Evolutionary conservation across 2,797 vertebrate genomes (phyloP), one percentile per base, ranked within the genome.

Genomic region (Lophius americanus): DNA sequence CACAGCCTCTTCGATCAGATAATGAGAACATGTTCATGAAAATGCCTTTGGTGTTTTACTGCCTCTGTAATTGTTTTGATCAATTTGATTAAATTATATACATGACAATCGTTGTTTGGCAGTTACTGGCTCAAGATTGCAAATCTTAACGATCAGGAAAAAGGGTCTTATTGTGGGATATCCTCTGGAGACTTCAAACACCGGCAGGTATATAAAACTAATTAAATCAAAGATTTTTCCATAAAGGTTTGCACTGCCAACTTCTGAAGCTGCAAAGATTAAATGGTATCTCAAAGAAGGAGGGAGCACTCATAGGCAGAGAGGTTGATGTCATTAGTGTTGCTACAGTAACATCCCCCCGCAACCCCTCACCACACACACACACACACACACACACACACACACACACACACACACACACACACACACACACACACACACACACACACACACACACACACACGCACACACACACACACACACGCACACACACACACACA

Each of bases 301-400:
- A 58, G 54, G 64, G 76, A 13, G 39, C 59, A 52, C 73, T 82
- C 56, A 78, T 57, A 64, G 75, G 69, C 60, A 60, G 75, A 73
- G 79, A 73, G 70, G 71, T 71, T 78, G 83, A 60, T 82, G 67
- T 89, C 86, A 88, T 91, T 90, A 89, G 84, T 4, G 87, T 91
- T 92, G 67, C 89, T 77, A 82, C 71, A 78, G 90, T 71, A 89
- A 91, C 23, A 23, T 23, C 82, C 74, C 69, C 65, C 57, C 73
- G 68, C 72, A 60, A 36, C 57, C 64, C 64, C 59, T 65, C 43
- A 10, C 43, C 3, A 9, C 43, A 12, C 12, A 4, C 43, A 44
- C 10, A 4, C 39, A 41, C 39, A 41, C 39, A 41, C 2, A 41
- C 39, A 23, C 23, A 23, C 23, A 23, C 23, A 70, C 62, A 46